Conservation (phyloP, 2,113 vertebrate genomes). For the Carlito syrichta region DNA sequence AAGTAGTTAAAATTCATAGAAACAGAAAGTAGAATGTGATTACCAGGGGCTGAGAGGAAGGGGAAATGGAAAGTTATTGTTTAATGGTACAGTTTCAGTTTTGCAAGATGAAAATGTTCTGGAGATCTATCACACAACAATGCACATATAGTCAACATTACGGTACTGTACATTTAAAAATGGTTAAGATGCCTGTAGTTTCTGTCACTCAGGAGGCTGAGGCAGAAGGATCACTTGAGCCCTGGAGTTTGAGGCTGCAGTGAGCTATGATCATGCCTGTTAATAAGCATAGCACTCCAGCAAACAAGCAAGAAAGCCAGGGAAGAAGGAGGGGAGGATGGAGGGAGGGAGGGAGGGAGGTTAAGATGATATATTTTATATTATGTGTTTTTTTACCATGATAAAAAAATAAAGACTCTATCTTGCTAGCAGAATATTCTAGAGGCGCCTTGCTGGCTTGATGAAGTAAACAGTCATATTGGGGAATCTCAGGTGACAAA, state of each 20-base stretch:
- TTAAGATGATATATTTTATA: not conserved
- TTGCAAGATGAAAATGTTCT: slow-evolving; percentile 10
- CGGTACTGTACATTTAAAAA: not conserved
- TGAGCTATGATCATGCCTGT: not conserved
- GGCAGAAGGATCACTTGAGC: not conserved
- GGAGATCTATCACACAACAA: not conserved
- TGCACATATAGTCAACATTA: not conserved
- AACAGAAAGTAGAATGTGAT: not conserved
- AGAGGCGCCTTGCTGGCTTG: not conserved
- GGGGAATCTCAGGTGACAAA: not conserved
- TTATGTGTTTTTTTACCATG: not conserved
- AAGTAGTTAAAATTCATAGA: not conserved
- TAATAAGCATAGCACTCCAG: too few species aligned
- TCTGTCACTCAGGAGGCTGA: too few species aligned
- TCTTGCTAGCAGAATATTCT: not conserved
- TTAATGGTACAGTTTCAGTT: not conserved
- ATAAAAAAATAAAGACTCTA: not conserved
- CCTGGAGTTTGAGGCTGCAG: not conserved
- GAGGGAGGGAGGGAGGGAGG: too few species aligned
- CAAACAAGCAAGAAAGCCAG: too few species aligned
- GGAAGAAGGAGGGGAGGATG: not conserved
- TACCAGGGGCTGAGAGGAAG: not conserved
- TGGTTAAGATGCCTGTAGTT: not conserved
- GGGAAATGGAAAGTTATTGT: not conserved
- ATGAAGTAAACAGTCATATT: not conserved